Conservation (phyloP, 2,888 invertebrate species). For the Monopis laevigella region DNA sequence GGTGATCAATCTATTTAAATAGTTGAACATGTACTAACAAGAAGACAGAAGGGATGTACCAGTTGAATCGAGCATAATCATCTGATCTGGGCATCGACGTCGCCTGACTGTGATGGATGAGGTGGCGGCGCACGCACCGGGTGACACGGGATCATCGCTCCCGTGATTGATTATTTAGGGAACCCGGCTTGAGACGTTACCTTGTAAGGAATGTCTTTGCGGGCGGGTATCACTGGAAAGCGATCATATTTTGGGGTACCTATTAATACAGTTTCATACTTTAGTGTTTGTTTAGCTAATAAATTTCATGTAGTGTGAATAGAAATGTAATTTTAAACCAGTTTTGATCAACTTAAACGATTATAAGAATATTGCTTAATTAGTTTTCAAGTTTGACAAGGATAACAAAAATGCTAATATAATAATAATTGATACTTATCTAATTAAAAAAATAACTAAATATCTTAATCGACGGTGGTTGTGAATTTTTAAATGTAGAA, state of each 20-base stretch:
- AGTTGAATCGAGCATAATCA: conserved; percentile 3
- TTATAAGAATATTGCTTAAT: too few relatives aligned
- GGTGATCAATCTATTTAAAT: not conserved
- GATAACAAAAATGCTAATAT: too few relatives aligned
- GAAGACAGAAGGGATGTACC: not conserved
- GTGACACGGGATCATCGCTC: conserved; percentile 49
- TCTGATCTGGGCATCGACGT: conserved; percentile 15
- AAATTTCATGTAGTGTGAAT: not conserved
- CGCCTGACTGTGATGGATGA: conserved; percentile 50
- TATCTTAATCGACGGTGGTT: too few relatives aligned
- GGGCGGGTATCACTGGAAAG: not conserved
- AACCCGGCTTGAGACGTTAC: conserved; percentile 22
- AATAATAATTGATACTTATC: too few relatives aligned
- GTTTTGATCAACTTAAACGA: too few relatives aligned
- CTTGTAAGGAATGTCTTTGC: conserved; percentile 11
- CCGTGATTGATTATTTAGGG: conserved; percentile 44
- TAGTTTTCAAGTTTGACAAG: too few relatives aligned
- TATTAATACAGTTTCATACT: not conserved
- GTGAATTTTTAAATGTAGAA: too few relatives aligned
- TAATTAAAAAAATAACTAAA: too few relatives aligned
- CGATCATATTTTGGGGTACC: not conserved
- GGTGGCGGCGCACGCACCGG: conserved; percentile 35
- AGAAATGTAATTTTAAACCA: too few relatives aligned
- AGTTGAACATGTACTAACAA: not conserved
- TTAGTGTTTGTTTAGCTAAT: not conserved